phyloP scores from a whole-genome alignment of 2,888 invertebrate species.

The Ethmia dodecea region DNA sequence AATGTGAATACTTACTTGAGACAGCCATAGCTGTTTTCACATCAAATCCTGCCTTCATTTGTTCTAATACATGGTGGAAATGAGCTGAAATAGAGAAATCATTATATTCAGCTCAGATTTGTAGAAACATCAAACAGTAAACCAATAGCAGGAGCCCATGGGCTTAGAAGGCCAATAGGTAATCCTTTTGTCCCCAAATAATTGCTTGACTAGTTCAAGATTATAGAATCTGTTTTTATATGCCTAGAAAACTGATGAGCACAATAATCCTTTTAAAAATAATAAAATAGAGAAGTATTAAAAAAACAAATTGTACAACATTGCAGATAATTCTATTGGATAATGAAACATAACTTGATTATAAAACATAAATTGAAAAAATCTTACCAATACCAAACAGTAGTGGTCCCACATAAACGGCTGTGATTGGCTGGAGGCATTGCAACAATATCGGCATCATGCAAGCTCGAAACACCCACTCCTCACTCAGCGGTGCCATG shows the following conservation, averaged over 20 bases:
- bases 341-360: too few relatives aligned
- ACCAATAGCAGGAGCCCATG: too few relatives aligned
- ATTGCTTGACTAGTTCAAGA: too few relatives aligned
- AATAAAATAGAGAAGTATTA: too few relatives aligned
- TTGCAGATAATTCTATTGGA: too few relatives aligned
- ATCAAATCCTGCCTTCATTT: conserved; percentile 83
- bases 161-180: too few relatives aligned
- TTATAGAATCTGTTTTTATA: too few relatives aligned
- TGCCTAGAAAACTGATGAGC: too few relatives aligned
- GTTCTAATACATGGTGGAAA: conserved; percentile 93
- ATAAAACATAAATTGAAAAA: conserved; percentile 1
- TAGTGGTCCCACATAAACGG: conserved; percentile 90
- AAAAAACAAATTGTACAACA: too few relatives aligned
- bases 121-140: too few relatives aligned
- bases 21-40: conserved; percentile 83
- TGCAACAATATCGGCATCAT: conserved; percentile 95
- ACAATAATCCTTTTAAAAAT: too few relatives aligned
- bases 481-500: conserved; percentile 95
- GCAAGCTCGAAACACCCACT: conserved; percentile 96
- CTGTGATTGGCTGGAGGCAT: conserved; percentile 84
- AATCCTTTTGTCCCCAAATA: too few relatives aligned
- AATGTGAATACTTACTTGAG: conserved; percentile 83
- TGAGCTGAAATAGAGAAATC: conserved; percentile 81
- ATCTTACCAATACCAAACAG: conserved; percentile 91
- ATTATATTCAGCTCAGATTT: background rate